These are phyloP conservation scores for Hemitrygon akajei DNA, from an alignment of 2,797 vertebrate species.

Conservation along the genomic window DNA sequence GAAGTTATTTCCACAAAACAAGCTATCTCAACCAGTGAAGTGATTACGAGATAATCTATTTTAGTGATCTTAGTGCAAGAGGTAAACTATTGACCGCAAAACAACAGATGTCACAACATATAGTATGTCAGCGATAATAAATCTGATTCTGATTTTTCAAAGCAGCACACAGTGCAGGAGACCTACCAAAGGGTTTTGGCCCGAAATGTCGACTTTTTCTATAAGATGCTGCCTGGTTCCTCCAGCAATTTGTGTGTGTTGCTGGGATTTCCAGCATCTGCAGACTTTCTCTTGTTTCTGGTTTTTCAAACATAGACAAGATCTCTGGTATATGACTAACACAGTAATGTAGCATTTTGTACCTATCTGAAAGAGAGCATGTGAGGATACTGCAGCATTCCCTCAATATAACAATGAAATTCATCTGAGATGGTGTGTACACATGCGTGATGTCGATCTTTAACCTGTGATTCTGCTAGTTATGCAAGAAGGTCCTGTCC, in stretches of 20 bases:
- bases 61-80: not conserved
- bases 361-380: not conserved
- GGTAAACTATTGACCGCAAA: too few relatives aligned
- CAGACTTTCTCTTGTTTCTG: too few relatives aligned
- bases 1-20: not conserved
- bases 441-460: not conserved
- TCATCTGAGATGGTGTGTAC: not conserved
- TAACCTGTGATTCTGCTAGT: not conserved
- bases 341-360: not conserved
- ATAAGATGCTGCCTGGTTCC: too few relatives aligned
- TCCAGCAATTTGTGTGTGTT: too few relatives aligned
- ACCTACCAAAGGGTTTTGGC: too few relatives aligned
- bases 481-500: not conserved
- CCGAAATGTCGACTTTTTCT: too few relatives aligned
- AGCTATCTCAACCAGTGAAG: not conserved
- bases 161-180: too few relatives aligned
- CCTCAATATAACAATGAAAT: not conserved
- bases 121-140: too few relatives aligned
- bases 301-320: not conserved
- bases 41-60: not conserved
- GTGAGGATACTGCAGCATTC: not conserved
- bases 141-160: too few relatives aligned
- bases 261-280: too few relatives aligned
- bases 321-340: not conserved
- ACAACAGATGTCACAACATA: too few relatives aligned